Evolutionary conservation across 1,140 invertebrate species (phyloP), one percentile per base, ranked within the genome.

Genomic region (Yoshiicerus persimilis): DNA sequence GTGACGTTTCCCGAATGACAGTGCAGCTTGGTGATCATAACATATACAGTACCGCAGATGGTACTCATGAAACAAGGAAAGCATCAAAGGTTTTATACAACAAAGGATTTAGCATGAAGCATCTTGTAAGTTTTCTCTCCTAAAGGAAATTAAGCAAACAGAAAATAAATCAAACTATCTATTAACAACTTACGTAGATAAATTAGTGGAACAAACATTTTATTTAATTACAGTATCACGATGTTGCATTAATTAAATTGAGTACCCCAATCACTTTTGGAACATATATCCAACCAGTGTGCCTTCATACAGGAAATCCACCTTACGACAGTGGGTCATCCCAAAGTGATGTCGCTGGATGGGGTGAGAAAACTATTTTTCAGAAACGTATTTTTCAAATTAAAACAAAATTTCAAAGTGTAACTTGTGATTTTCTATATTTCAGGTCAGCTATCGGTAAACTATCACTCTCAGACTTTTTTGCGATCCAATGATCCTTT

Each of bases 191-290:
- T 25, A 70, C 30, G 11, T 23, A 23, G 30, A 4, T 27, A 70
- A 3, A 23, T 16, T 23, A 70, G 5, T 20, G 9, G 2, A 0
- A 56, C 1, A 41, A 41, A 30, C 0, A 23, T 87, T 62, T 27
- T 32, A 0, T 23, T 38, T 38, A 38, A n/a, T 83, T 25, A 83
- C 92, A 95, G 94, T 97, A 97, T 92, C 96, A 97, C 90, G 97
- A 98, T 91, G 95, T 98, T 27, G 96, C 97, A 0, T 93, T 99
- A 64, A 92, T 98, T 1, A 97, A 96, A 16, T 91, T 99, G 90
- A 95, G 96, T 90, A 94, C 95, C 80, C 95, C 96, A 0, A 95
- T 98, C 2, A 92, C 94, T 75, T 98, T 96, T 92, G 94, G 94
- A 1, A 94, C 95, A 86, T 95, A 95, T 91, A 95, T 98, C 75